These are phyloP conservation scores for Spodoptera littoralis DNA, from an alignment of 2,888 invertebrate species.

Conservation along the genomic window DNA sequence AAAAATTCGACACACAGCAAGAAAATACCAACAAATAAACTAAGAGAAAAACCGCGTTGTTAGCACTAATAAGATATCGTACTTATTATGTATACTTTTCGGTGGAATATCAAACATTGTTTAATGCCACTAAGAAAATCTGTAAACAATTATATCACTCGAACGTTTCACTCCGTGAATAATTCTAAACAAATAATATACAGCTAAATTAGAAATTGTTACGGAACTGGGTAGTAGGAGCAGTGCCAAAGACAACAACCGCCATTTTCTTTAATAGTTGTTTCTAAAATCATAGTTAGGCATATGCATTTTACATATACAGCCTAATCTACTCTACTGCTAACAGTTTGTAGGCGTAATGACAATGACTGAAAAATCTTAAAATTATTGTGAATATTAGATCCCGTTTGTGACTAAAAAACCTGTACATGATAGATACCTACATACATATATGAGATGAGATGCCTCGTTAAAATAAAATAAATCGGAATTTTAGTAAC, in stretches of 20 bases:
- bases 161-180: conserved; percentile 1
- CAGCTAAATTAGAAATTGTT: conserved; percentile 41
- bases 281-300: conserved; percentile 18
- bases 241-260: conserved; percentile 77
- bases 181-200: conserved; percentile 35
- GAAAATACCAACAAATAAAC: conserved; percentile 55
- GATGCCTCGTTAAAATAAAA: no score
- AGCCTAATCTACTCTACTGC: conserved; percentile 22
- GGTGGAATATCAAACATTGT: conserved; percentile 4
- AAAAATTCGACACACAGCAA: conserved; percentile 43
- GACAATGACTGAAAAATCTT: no score
- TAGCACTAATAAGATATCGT: conserved; percentile 23
- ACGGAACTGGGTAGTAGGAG: conserved; percentile 49
- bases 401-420: no score
- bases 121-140: conserved; percentile 4
- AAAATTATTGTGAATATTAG: no score
- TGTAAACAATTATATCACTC: conserved; percentile 9
- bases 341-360: not conserved
- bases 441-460: no score
- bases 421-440: no score
- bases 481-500: no score
- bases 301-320: conserved; percentile 19
- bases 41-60: conserved; percentile 61
- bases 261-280: conserved; percentile 76
- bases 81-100: conserved; percentile 10